Evolutionary conservation across 2,888 invertebrate species (phyloP).

Genomic region (Orchesellides sinensis): DNA sequence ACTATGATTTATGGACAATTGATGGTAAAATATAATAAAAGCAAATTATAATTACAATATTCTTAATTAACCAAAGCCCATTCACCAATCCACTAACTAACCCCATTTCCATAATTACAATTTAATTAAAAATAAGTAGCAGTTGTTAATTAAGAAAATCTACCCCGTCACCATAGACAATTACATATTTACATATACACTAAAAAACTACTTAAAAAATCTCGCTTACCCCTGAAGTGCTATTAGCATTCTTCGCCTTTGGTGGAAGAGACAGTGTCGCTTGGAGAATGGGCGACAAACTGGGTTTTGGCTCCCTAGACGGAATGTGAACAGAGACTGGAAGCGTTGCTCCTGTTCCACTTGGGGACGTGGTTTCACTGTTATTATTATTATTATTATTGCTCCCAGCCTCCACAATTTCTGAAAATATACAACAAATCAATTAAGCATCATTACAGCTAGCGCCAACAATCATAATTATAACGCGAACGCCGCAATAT

Average conservation of each 20-base stretch:
- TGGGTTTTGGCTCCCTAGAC: conserved; percentile 69
- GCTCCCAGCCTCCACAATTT: background rate
- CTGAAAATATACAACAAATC: background rate
- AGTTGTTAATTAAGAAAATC: background rate
- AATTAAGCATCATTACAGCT: too few relatives aligned
- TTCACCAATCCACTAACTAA: too few relatives aligned
- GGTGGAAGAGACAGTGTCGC: conserved; percentile 88
- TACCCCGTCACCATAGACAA: too few relatives aligned
- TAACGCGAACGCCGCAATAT: too few relatives aligned
- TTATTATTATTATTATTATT: background rate
- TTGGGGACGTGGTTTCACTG: too few relatives aligned
- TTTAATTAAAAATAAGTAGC: background rate
- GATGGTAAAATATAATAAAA: background rate
- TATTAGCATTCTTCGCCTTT: conserved; percentile 68
- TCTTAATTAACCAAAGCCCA: too few relatives aligned
- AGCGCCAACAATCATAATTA: too few relatives aligned
- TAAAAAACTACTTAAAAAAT: background rate
- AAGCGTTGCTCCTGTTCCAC: conserved; percentile 73
- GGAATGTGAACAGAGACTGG: conserved; percentile 76
- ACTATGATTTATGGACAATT: conserved; percentile 12
- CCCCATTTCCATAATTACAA: background rate
- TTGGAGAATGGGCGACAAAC: conserved; percentile 89
- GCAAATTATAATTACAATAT: conserved; percentile 2
- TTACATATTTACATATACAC: background rate
- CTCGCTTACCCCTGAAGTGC: background rate